Conservation (phyloP, 2,888 invertebrate genomes). For the Pilophorus perplexus region DNA sequence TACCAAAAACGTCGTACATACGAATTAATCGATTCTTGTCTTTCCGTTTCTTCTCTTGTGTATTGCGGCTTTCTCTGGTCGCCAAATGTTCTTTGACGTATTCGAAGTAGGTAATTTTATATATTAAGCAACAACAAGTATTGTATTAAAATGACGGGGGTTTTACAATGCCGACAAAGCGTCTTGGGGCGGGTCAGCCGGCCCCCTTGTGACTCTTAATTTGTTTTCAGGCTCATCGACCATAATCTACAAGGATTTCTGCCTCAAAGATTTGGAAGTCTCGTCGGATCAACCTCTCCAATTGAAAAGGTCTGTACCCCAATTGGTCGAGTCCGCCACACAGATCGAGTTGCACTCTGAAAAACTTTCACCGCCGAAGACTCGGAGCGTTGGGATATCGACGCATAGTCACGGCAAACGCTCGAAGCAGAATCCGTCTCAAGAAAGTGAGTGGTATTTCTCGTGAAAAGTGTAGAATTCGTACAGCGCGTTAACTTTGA, state of each 20-base stretch:
- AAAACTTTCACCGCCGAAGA: background rate
- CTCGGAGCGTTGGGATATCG: background rate
- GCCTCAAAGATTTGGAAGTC: conserved; percentile 20
- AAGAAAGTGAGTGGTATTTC: background rate
- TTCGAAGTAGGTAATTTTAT: too few species aligned
- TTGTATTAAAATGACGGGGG: too few species aligned
- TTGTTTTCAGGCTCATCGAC: conserved; percentile 14
- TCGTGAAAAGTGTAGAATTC: too few species aligned
- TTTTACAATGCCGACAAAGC: too few species aligned
- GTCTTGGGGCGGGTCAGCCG: too few species aligned
- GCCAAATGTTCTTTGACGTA: too few species aligned
- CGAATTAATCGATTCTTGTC: too few species aligned
- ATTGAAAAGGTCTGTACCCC: conserved; percentile 7
- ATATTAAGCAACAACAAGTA: too few species aligned
- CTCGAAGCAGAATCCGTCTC: conserved; percentile 4
- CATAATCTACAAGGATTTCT: background rate
- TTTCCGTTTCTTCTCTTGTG: too few species aligned
- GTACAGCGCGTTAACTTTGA: background rate
- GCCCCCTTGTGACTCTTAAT: too few species aligned
- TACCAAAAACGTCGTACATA: too few species aligned
- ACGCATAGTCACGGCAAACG: background rate
- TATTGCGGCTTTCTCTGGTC: too few species aligned
- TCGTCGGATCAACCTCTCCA: background rate
- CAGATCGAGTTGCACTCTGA: conserved; percentile 21
- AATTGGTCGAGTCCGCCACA: conserved; percentile 22